Base-by-base conservation (phyloP, 2,888 invertebrate species). In the Drosophila gaucha region DNA sequence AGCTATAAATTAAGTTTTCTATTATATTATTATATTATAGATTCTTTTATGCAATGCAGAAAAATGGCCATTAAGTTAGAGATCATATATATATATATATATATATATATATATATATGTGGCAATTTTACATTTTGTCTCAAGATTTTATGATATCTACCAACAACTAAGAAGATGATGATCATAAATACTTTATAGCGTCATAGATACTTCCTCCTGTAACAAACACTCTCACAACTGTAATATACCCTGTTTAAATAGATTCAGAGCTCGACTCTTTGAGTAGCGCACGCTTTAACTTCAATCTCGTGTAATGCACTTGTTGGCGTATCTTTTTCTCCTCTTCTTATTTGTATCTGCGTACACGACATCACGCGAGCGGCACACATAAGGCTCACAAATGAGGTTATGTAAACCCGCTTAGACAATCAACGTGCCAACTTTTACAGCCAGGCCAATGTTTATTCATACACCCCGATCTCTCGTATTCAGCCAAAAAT, bases 311-410 rank as follows among this genome's bases (percentile, higher is more conserved):
- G 38, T 26, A 44, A 50, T 62, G 63, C 80, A 84, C 87, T 71
- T 80, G 86, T 66, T 47, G 59, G 46, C 43, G 49, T 74, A 59
- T 59, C 30, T 38, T 64, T 10, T 60, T 14, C 28, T 24, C 10
- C 47, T 58, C 8, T 54, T 9, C 10, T 28, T 2, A 24, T 62
- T 68, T 67, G 56, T 77, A 80, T 77, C 80, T 78, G 64, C 67
- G 72, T 78, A 71, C 84, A 84, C 82, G 72, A 80, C 74, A 77
- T 80, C 86, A 86, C 80, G 80, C 86, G 82, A 80, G 56, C 52
- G 47, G n/a, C 49, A 41, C 56, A 70, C 59, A 72, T 67, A 74
- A 62, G 67, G 62, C 70, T 12, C 52, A 10, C 52, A 80, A 86
- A 78, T 78, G 62, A 80, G 80, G 64, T 82, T 82, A 82, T 86